Percentiles rank a stretch among this genome's conserved stretches.
Conservation (phyloP, 2,113 vertebrate genomes). For the Poecilia latipinna region DNA sequence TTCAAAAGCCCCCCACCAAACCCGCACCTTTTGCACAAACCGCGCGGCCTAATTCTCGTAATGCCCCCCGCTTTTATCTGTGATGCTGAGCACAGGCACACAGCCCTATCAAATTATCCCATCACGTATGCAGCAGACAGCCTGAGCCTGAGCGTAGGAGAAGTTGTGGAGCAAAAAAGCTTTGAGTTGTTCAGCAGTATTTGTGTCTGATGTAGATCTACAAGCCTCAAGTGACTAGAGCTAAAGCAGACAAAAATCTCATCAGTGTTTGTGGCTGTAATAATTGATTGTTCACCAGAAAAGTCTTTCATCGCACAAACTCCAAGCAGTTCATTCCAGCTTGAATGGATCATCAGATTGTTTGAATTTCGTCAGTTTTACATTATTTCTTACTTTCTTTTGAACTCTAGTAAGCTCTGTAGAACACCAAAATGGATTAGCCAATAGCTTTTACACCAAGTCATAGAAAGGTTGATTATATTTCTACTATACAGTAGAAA, state of each 20-base stretch:
- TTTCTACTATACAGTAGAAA: no score
- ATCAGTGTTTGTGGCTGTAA: constrained; percentile 17
- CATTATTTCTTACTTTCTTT: not conserved
- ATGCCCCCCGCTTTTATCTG: constrained; percentile 53
- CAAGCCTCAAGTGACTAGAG: not conserved
- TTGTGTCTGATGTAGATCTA: not conserved
- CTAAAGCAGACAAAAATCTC: constrained; percentile 2
- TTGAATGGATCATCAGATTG: not conserved
- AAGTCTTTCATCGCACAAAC: constrained; percentile 2
- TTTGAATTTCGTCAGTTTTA: not conserved
- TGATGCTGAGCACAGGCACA: constrained; percentile 26
- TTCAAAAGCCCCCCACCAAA: constrained; percentile 32
- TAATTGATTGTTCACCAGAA: constrained; percentile 11
- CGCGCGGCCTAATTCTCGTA: constrained; percentile 49
- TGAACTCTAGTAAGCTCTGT: not conserved
- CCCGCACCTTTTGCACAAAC: constrained; percentile 61
- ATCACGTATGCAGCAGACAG: constrained; percentile 36
- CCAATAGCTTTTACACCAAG: not conserved
- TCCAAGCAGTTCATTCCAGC: constrained; percentile 3
- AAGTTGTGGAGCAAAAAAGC: not conserved
- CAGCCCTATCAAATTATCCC: constrained; percentile 51
- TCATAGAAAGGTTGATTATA: not conserved
- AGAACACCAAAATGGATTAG: not conserved
- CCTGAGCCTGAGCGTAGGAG: constrained; percentile 2
- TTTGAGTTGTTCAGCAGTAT: constrained; percentile 12